Evolutionary conservation across 2,888 invertebrate species (phyloP).

Genomic region (Nudaria mundana): DNA sequence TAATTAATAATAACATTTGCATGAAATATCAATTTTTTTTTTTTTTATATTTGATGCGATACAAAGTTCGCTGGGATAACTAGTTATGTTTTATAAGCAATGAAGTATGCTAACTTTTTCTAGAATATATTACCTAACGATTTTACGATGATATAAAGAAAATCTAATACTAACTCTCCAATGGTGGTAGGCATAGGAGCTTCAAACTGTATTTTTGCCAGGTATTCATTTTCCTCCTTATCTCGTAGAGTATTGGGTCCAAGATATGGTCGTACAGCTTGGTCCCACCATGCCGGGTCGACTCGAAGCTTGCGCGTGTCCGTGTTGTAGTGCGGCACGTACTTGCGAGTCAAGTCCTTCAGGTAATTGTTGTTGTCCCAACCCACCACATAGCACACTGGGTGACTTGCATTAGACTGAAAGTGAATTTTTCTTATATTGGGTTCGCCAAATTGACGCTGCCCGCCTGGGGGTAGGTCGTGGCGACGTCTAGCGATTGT

Average conservation of each 20-base stretch:
- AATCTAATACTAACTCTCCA: constrained; percentile 83
- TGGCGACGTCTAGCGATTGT: too few relatives aligned
- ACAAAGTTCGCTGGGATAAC: too few relatives aligned
- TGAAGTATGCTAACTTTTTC: too few relatives aligned
- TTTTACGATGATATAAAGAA: too few relatives aligned
- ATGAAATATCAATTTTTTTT: too few relatives aligned
- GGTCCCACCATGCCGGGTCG: constrained; percentile 89
- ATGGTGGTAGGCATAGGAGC: constrained; percentile 93
- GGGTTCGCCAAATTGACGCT: too few relatives aligned
- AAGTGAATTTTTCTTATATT: background rate
- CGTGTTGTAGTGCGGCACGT: constrained; percentile 92
- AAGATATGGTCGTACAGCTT: constrained; percentile 84
- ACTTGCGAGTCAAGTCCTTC: constrained; percentile 94
- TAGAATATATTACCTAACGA: too few relatives aligned
- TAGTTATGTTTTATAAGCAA: too few relatives aligned
- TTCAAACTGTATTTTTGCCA: constrained; percentile 87
- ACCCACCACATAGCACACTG: constrained; percentile 90
- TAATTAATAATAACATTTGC: too few relatives aligned
- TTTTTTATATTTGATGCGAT: too few relatives aligned
- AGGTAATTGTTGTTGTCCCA: constrained; percentile 90
- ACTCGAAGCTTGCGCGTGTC: constrained; percentile 89
- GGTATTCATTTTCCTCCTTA: constrained; percentile 87
- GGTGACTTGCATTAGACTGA: constrained; percentile 87
- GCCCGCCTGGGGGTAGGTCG: too few relatives aligned
- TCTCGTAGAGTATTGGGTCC: constrained; percentile 82